phyloP scores from a whole-genome alignment of 2,797 vertebrate species.

The Loris lydekkerianus region DNA sequence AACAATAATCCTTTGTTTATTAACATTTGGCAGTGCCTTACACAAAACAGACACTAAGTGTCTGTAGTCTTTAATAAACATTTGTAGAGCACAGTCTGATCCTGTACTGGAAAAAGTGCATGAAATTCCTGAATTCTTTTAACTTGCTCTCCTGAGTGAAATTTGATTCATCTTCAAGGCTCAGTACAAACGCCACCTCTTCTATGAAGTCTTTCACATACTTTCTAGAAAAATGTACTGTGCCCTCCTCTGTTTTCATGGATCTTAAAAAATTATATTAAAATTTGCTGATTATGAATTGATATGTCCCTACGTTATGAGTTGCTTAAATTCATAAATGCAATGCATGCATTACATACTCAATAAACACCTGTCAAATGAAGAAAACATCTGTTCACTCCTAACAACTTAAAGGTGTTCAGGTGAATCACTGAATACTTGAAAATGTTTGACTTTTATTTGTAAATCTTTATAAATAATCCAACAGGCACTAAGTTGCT shows the following conservation, averaged over 20 bases:
- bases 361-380: not conserved
- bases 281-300: slow-evolving; percentile 13
- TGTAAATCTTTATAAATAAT: slow-evolving; percentile 43
- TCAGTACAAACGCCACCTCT: slow-evolving; percentile 20
- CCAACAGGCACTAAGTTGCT: not conserved
- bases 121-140: slow-evolving; percentile 53
- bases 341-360: not conserved
- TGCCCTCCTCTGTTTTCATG: not conserved
- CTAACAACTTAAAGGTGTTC: slow-evolving; percentile 42
- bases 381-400: slow-evolving; percentile 41
- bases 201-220: slow-evolving; percentile 14
- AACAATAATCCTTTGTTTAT: not conserved
- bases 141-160: slow-evolving; percentile 28
- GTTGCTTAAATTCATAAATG: slow-evolving; percentile 47
- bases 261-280: slow-evolving; percentile 39
- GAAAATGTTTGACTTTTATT: slow-evolving; percentile 49
- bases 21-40: slow-evolving; percentile 32
- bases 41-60: slow-evolving; percentile 55
- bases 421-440: slow-evolving; percentile 46
- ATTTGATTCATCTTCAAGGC: slow-evolving; percentile 6
- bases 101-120: not conserved
- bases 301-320: not conserved
- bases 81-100: not conserved
- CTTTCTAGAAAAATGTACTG: slow-evolving; percentile 39
- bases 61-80: not conserved